A percentile compares a stretch with the other conserved stretches of the same genome.
Conservation (phyloP, 2,888 invertebrate species). For the Andrena bicolor region DNA sequence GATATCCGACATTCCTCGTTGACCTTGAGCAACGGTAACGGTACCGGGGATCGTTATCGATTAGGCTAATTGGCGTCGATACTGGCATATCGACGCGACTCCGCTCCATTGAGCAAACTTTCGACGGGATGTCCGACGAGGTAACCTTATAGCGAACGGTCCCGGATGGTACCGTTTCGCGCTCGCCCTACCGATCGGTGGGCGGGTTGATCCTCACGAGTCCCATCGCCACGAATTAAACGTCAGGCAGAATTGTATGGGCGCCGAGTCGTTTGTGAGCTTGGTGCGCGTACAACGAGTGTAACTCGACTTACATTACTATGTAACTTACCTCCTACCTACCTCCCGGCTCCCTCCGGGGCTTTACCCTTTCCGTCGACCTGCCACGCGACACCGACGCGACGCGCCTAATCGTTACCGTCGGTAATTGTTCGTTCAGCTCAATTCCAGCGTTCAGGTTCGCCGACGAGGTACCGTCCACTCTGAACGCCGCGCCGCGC, state of each 20-base stretch:
- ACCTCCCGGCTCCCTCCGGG: not conserved
- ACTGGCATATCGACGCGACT: not conserved
- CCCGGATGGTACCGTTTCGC: conserved; percentile 27
- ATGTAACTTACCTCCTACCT: conserved; percentile 1
- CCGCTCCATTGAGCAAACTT: not conserved
- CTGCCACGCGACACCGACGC: conserved; percentile 60
- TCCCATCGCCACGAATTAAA: conserved; percentile 67
- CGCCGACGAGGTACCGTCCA: conserved; percentile 14
- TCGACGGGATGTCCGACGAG: not conserved
- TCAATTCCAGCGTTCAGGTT: conserved; percentile 69
- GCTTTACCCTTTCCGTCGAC: conserved; percentile 17
- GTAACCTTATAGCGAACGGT: not conserved
- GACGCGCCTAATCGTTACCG: conserved; percentile 35
- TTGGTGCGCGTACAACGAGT: conserved; percentile 44
- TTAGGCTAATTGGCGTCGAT: conserved; percentile 49
- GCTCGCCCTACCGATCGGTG: conserved; percentile 18
- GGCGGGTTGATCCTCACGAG: conserved; percentile 30
- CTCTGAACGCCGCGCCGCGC: conserved; percentile 2
- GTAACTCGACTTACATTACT: conserved; percentile 34
- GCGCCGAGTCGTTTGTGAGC: conserved; percentile 64
- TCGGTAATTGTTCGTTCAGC: conserved; percentile 77
- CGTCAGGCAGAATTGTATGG: conserved; percentile 59
- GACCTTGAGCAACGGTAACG: conserved; percentile 45
- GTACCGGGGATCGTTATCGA: conserved; percentile 41
- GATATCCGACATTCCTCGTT: conserved; percentile 22